phyloP scores from a whole-genome alignment of 2,797 vertebrate species.

The Lutjanus argentimaculatus region DNA sequence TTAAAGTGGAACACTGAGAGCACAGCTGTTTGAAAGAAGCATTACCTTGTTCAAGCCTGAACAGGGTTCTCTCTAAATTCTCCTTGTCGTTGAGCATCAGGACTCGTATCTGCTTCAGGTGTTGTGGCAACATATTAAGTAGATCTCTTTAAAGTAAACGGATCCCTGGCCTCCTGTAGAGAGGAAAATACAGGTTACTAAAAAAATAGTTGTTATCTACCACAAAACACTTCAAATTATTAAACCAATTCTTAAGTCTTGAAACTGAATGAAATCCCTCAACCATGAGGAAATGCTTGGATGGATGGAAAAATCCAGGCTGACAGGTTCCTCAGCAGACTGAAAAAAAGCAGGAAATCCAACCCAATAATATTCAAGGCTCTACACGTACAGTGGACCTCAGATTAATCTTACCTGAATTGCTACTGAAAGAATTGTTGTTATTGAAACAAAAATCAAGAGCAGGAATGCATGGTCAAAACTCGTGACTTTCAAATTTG shows the following conservation, averaged over 20 bases:
- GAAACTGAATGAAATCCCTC: not conserved
- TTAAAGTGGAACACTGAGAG: not conserved
- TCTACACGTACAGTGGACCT: not conserved
- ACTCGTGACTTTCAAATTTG: too few relatives aligned
- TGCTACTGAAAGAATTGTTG: too few relatives aligned
- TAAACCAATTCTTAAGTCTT: not conserved
- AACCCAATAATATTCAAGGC: not conserved
- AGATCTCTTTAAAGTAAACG: constrained; percentile 29
- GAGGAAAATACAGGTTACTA: not conserved
- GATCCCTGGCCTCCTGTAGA: constrained; percentile 61
- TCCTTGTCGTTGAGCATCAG: constrained; percentile 93
- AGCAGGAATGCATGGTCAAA: too few relatives aligned
- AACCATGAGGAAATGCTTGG: not conserved
- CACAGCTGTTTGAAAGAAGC: not conserved
- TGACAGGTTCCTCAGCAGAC: not conserved
- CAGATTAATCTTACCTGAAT: not conserved
- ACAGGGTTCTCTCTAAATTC: constrained; percentile 92
- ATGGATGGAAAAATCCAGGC: too few relatives aligned
- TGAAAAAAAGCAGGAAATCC: not conserved
- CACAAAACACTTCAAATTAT: not conserved
- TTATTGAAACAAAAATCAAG: too few relatives aligned
- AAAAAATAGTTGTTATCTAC: not conserved
- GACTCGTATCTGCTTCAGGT: constrained; percentile 90
- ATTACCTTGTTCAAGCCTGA: constrained; percentile 95
- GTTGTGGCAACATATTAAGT: constrained; percentile 86